phyloP scores from a whole-genome alignment of 2,888 invertebrate genomes.

The Ornithoptera alexandrae region DNA sequence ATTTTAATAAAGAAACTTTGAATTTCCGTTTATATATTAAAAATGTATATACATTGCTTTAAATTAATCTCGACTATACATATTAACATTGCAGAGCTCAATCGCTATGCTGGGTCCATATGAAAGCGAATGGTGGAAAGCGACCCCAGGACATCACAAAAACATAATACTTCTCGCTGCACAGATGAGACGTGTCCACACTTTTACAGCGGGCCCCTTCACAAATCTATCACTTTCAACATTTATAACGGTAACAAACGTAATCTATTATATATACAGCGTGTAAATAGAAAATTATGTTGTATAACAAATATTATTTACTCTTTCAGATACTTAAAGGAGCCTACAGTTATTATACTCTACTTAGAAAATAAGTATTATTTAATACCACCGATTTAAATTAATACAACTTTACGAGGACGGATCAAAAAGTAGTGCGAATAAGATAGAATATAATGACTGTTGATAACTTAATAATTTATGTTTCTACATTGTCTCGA shows the following conservation, averaged over 20 bases:
- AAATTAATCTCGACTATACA: not conserved
- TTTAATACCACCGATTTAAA: not conserved
- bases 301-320: conserved; percentile 3
- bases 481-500: no score
- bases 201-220: conserved; percentile 68
- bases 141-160: conserved; percentile 45
- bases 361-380: conserved; percentile 49
- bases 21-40: no score
- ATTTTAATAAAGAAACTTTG: no score
- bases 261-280: not conserved
- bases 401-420: no score
- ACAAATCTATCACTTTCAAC: conserved; percentile 60
- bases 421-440: no score
- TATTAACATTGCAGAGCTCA: conserved; percentile 44
- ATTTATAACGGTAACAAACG: conserved; percentile 52
- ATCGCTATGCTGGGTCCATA: conserved; percentile 56
- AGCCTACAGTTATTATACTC: conserved; percentile 69
- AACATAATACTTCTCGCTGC: conserved; percentile 51
- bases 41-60: no score
- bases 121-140: conserved; percentile 62
- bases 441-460: no score
- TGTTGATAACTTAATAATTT: no score
- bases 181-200: conserved; percentile 52
- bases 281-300: not conserved
- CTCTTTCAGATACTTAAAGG: conserved; percentile 69